Evolutionary conservation across 1,140 invertebrate genomes (phyloP), one percentile per base, ranked within the genome.

Genomic region (Melitaea cinxia): DNA sequence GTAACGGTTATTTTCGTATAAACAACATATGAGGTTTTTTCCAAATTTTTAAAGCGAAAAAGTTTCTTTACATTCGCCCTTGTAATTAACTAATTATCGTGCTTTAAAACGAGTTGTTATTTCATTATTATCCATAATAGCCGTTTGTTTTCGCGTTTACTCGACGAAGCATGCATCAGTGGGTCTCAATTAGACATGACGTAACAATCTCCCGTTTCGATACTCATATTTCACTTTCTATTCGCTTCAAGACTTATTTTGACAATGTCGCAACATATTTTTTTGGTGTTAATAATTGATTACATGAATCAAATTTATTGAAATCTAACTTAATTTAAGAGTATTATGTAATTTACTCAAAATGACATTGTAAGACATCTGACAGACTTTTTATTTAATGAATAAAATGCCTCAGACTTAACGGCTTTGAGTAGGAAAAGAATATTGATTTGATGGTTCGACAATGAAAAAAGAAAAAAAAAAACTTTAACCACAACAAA

Each of bases 181-280:
- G 55, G 59, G 56, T 65, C 52, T 37, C 61, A 70, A 70, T 72
- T 72, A 72, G 24, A 56, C 15, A 17, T 72, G 73, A 75, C 61
- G 67, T 68, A 72, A 75, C 56, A 37, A 14, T 37, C 26, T 45
- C 39, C 17, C 10, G 23, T 39, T 53, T 47, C 60, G 64, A 53
- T 49, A 52, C 19, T 57, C 39, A 30, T 57, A 57, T 26, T 57
- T 58, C 70, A 67, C 66, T 72, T 72, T 72, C 70, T 65, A 69
- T 61, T 68, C 30, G 55, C 45, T 56, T 35, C 6, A 23, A 55
- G 3, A 24, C 26, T 56, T 56, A 17, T n/a, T 1, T 23, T 17
- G 19, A 57, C 9, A 39, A 57, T 45, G 10, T 24, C 4, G 5
- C n/a, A 50, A 50, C n/a, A 23, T 24, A 0, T 4, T 24, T 26